These are phyloP conservation scores for Elysia chlorotica DNA, from an alignment of 1,140 invertebrate genomes.

Conservation along the genomic window DNA sequence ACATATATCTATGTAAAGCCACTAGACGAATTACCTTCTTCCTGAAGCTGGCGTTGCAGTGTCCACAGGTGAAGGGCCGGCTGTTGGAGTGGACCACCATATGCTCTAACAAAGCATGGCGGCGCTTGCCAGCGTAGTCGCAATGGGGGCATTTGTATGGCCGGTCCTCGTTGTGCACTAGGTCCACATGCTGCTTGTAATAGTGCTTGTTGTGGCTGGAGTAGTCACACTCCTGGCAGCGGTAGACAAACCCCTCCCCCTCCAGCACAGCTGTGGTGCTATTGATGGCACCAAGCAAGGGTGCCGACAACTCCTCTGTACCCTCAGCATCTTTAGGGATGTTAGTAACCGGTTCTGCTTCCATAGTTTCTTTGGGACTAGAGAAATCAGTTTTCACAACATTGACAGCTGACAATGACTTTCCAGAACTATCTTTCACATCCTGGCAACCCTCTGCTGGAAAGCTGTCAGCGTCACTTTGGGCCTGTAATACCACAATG, in stretches of 20 bases:
- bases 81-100: constrained; percentile 57
- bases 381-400: not conserved
- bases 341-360: not conserved
- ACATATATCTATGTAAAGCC: not conserved
- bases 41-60: constrained; percentile 59
- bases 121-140: constrained; percentile 60
- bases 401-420: not conserved
- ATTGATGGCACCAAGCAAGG: too few relatives aligned
- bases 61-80: constrained; percentile 52
- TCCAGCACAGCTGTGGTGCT: not conserved
- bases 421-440: not conserved
- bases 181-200: constrained; percentile 58
- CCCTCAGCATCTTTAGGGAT: not conserved
- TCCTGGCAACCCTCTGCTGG: not conserved
- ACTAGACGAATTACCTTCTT: constrained; percentile 52
- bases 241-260: not conserved
- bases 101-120: constrained; percentile 57
- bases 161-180: constrained; percentile 55
- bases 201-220: constrained; percentile 58
- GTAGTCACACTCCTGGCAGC: constrained; percentile 52
- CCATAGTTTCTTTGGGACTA: not conserved
- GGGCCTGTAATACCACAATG: not conserved
- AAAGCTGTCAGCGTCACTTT: too few relatives aligned
- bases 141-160: constrained; percentile 60
- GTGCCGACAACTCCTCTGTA: not conserved